Evolutionary conservation across 2,797 vertebrate species (phyloP).

Genomic region (Pempheris klunzingeri): DNA sequence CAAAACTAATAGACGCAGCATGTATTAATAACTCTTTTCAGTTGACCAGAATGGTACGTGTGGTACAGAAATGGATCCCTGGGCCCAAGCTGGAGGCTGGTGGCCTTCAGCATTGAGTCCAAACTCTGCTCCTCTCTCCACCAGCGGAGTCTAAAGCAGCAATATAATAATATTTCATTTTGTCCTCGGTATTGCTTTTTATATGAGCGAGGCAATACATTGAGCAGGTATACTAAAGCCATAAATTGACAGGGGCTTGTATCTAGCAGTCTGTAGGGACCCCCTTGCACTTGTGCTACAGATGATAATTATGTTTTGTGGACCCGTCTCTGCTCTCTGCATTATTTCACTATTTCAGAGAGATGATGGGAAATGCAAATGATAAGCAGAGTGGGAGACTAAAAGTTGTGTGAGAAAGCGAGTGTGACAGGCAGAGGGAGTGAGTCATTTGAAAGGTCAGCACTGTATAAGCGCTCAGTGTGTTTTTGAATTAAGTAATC

Average conservation of each 20-base stretch:
- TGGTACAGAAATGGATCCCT: constrained; percentile 22
- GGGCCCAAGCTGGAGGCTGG: constrained; percentile 15
- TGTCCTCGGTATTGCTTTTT: constrained; percentile 48
- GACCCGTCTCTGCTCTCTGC: constrained; percentile 38
- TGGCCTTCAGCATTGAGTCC: constrained; percentile 32
- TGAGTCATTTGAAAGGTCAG: constrained; percentile 70
- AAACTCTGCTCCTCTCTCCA: constrained; percentile 25
- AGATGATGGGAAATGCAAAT: constrained; percentile 71
- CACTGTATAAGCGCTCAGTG: constrained; percentile 22
- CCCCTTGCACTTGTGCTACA: constrained; percentile 33
- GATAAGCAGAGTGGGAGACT: constrained; percentile 57
- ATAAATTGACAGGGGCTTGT: constrained; percentile 47
- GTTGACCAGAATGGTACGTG: constrained; percentile 31
- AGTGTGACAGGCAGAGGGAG: constrained; percentile 55
- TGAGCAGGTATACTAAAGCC: constrained; percentile 45
- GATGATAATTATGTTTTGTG: constrained; percentile 59
- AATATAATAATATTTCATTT: constrained; percentile 62
- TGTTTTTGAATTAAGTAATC: constrained; percentile 51
- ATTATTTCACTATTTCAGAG: constrained; percentile 56
- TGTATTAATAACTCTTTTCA: constrained; percentile 53
- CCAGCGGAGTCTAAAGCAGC: constrained; percentile 37
- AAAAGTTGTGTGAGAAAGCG: constrained; percentile 58
- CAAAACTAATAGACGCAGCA: constrained; percentile 36
- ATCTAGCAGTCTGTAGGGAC: constrained; percentile 35
- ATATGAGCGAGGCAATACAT: constrained; percentile 50